Base-by-base conservation (phyloP, 2,888 invertebrate species). In the Andrena minutula region DNA sequence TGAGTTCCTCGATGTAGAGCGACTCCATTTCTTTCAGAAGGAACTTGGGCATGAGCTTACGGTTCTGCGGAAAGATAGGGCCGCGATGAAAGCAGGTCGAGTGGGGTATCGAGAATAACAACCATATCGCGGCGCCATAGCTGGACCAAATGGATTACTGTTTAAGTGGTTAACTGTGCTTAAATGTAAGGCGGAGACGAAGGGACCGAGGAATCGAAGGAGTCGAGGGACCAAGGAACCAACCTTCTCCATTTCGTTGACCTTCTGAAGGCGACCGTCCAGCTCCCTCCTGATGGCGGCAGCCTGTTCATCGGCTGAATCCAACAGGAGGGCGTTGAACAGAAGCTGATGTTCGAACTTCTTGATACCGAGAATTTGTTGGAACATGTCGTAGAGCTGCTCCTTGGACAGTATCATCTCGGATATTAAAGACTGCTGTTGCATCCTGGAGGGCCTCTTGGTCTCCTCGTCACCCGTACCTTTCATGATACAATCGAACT, bases 21-120 rank as follows among this genome's bases (percentile, higher is more conserved):
- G 98, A 98, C 95, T 99, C 99, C 99, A 99, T 99, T 95, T 99
- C 99, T 96, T 99, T 99, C 90, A 99, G 96, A 86, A 99, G 99
- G 95, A 99, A 99, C 95, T 98, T 99, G 89, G 99, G 99, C 98
- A 99, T 98, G 92, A 99, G 95, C 95, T 99, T 98, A 90, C 98
- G 97, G 94, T 99, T 99, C 98, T 98, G 94, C n/a, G 66, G 56
- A 56, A 60, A n/a, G 7, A 30, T 69, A 32, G 60, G 1, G 51
- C 35, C 41, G 49, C 30, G 58, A 20, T n/a, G 23, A 35, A 26
- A 20, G 35, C 26, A 16, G 35, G 41, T 16, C 41, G 41, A 16
- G 41, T 41, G 1, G 4, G 41, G 41, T 41, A 41, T 41, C 41
- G 16, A 41, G 16, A 41, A 16, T 41, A 41, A 0, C 41, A 2